These are phyloP conservation scores for Calephelis perditalis DNA, from an alignment of 2,888 invertebrate species.

Conservation along the genomic window DNA sequence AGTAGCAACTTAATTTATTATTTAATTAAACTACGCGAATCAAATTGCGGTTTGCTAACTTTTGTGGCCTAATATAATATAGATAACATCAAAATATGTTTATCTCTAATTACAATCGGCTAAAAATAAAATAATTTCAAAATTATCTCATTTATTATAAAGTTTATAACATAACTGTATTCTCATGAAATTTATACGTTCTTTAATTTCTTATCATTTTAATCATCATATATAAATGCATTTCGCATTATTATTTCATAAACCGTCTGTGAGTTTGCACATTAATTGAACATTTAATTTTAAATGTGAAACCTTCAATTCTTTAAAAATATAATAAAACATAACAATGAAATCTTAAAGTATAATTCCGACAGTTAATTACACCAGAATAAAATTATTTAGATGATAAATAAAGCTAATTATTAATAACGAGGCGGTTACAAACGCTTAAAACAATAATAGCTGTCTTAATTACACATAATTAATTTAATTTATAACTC, in stretches of 20 bases:
- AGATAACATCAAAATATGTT: conserved; percentile 2
- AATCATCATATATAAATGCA: not conserved
- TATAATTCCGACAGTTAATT: conserved; percentile 6
- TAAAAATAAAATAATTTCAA: too few relatives aligned
- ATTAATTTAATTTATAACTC: conserved; percentile 11
- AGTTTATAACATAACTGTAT: not conserved
- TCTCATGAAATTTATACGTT: not conserved
- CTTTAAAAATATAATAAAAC: conserved; percentile 5
- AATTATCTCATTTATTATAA: too few relatives aligned
- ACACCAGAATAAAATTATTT: conserved; percentile 9
- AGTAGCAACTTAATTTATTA: too few relatives aligned
- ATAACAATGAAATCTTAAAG: conserved; percentile 10
- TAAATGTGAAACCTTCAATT: conserved; percentile 11
- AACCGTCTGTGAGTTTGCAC: not conserved
- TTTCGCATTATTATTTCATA: conserved; percentile 6
- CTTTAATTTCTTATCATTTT: not conserved
- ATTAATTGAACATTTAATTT: conserved; percentile 2
- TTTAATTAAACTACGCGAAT: too few relatives aligned
- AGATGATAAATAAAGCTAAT: conserved; percentile 13
- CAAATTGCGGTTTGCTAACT: too few relatives aligned
- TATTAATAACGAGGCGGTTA: conserved; percentile 12
- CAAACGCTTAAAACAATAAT: conserved; percentile 9
- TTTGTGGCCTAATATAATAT: too few relatives aligned
- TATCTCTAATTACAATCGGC: too few relatives aligned
- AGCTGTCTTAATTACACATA: conserved; percentile 11